Evolutionary conservation across 1,140 invertebrate species (phyloP).

Genomic region (Scaptomyza hsui): DNA sequence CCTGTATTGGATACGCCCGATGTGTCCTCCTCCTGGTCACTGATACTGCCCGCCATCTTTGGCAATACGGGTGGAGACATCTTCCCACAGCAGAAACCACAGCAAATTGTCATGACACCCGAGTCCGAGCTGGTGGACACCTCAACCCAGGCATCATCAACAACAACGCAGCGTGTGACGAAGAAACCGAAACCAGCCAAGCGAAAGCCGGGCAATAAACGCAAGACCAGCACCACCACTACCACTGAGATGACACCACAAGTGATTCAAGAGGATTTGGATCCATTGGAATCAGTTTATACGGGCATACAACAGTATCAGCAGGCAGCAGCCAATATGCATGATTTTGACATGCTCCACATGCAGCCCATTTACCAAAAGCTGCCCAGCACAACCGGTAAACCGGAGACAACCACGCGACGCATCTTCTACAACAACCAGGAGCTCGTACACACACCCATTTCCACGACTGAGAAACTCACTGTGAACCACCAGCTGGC

Average conservation of each 20-base stretch:
- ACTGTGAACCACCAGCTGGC: constrained; percentile 43
- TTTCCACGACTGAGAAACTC: constrained; percentile 48
- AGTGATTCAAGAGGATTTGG: constrained; percentile 77
- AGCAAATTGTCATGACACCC: constrained; percentile 85
- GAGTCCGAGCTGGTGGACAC: constrained; percentile 86
- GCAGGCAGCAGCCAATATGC: constrained; percentile 65
- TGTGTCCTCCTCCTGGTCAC: constrained; percentile 90
- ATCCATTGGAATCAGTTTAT: constrained; percentile 75
- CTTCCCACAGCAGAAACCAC: constrained; percentile 85
- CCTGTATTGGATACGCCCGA: constrained; percentile 88
- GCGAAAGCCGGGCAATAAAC: constrained; percentile 63
- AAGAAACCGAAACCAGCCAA: constrained; percentile 73
- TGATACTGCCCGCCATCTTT: constrained; percentile 91
- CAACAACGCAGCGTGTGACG: constrained; percentile 48
- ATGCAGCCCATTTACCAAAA: constrained; percentile 81
- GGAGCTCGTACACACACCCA: constrained; percentile 68
- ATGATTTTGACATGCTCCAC: constrained; percentile 66
- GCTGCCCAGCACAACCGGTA: constrained; percentile 48
- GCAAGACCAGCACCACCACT: constrained; percentile 53
- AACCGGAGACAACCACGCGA: constrained; percentile 65
- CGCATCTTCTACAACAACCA: constrained; percentile 78
- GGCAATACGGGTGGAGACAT: constrained; percentile 88
- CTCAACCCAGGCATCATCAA: constrained; percentile 62
- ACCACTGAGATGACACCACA: constrained; percentile 72
- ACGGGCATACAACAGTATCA: constrained; percentile 82